Percentiles rank a stretch among this genome's conserved stretches.
Evolutionary conservation across 2,888 invertebrate genomes (phyloP).

Genomic region (Creontiades dilutus): DNA sequence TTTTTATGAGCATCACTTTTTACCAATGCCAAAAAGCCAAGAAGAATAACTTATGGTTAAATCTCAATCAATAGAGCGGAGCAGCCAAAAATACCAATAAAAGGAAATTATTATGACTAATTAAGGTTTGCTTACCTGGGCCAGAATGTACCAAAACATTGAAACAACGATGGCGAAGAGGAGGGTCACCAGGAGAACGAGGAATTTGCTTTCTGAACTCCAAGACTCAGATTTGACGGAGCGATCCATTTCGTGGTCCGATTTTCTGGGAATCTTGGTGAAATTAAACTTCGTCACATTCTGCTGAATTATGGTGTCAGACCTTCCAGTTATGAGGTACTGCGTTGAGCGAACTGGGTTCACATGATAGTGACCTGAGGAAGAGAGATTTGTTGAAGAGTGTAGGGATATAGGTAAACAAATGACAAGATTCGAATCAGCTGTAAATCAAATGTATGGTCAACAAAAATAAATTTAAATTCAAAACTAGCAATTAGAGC

Average conservation of each 20-base stretch:
- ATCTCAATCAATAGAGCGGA: too few relatives aligned
- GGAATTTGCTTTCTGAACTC: conserved; percentile 72
- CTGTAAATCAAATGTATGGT: too few relatives aligned
- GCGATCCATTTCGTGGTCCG: conserved; percentile 12
- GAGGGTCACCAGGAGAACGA: conserved; percentile 64
- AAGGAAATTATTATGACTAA: background rate
- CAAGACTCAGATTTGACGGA: conserved; percentile 54
- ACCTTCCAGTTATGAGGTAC: conserved; percentile 78
- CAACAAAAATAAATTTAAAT: too few relatives aligned
- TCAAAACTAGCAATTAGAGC: too few relatives aligned
- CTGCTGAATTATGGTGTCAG: conserved; percentile 79
- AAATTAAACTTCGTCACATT: conserved; percentile 78
- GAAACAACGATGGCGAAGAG: conserved; percentile 74
- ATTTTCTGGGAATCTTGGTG: conserved; percentile 62
- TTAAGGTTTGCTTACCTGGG: conserved; percentile 74
- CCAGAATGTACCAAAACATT: conserved; percentile 76
- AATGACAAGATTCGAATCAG: too few relatives aligned
- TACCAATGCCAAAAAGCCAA: too few relatives aligned
- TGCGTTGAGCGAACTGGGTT: conserved; percentile 81
- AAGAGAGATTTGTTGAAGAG: too few relatives aligned
- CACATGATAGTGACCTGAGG: conserved; percentile 85
- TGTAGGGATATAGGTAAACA: too few relatives aligned
- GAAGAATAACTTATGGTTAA: too few relatives aligned
- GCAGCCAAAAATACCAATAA: background rate
- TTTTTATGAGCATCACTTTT: too few relatives aligned